Evolutionary conservation across 1,140 invertebrate genomes (phyloP).

Genomic region (Apolygus lucorum): DNA sequence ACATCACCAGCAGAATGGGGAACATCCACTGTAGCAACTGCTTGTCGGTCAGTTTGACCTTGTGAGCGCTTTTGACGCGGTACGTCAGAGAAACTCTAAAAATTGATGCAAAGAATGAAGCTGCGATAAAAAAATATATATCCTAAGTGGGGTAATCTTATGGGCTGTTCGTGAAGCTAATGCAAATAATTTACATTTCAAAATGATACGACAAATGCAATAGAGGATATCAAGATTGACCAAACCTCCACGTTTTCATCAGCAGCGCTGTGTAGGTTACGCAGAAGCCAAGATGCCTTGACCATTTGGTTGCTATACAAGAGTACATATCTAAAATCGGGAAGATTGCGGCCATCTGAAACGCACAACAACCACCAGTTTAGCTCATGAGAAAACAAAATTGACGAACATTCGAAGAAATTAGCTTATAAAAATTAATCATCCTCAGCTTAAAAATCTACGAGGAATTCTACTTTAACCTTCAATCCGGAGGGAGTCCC

Average conservation of each 20-base stretch:
- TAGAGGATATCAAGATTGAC: no score
- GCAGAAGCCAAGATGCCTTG: slow-evolving; percentile 80
- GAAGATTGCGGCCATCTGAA: slow-evolving; percentile 83
- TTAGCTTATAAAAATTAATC: no score
- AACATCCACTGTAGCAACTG: slow-evolving; percentile 85
- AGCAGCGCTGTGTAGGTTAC: slow-evolving; percentile 82
- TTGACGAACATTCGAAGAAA: no score
- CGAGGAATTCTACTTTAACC: no score
- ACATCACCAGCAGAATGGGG: slow-evolving; percentile 75
- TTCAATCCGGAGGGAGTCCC: slow-evolving; percentile 14
- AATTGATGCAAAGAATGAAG: slow-evolving; percentile 25
- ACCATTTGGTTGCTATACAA: slow-evolving; percentile 85
- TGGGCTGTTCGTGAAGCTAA: no score
- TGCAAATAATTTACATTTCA: no score
- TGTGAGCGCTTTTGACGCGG: slow-evolving; percentile 86
- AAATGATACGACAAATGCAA: no score
- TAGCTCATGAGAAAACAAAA: no score
- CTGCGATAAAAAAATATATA: not conserved
- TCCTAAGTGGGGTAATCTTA: not conserved
- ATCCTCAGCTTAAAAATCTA: no score
- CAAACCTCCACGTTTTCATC: slow-evolving; percentile 92
- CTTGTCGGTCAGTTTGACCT: slow-evolving; percentile 84
- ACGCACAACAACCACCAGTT: no score
- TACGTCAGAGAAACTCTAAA: slow-evolving; percentile 83
- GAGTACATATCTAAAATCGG: slow-evolving; percentile 67